phyloP scores from a whole-genome alignment of 2,888 invertebrate species.

The Cryptophagus acutangulus region DNA sequence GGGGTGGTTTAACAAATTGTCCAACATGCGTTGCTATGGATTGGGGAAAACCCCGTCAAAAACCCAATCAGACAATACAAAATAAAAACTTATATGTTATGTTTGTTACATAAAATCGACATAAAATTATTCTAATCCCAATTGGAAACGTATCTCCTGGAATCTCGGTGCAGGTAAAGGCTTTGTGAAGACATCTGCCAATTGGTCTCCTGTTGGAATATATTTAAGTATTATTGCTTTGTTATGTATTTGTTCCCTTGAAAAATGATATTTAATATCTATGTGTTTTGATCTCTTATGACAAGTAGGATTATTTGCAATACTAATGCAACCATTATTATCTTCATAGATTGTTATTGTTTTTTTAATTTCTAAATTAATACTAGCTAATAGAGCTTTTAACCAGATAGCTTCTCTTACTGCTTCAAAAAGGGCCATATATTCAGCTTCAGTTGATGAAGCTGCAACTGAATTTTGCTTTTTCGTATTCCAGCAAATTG shows the following conservation, averaged over 20 bases:
- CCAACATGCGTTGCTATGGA: not conserved
- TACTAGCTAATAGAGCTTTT: constrained; percentile 6
- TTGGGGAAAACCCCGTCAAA: not conserved
- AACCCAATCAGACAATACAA: not conserved
- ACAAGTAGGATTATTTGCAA: not conserved
- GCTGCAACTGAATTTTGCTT: constrained; percentile 8
- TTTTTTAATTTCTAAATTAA: constrained; percentile 1
- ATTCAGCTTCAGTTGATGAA: constrained; percentile 5
- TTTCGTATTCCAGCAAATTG: constrained; percentile 1
- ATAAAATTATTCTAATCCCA: constrained; percentile 3
- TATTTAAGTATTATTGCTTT: constrained; percentile 3
- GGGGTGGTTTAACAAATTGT: not conserved
- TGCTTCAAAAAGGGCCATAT: constrained; percentile 10
- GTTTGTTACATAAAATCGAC: not conserved
- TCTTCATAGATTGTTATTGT: constrained; percentile 8
- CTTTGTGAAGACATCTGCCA: constrained; percentile 4
- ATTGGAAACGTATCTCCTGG: not conserved
- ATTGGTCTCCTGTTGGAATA: constrained; percentile 3
- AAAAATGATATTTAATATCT: constrained; percentile 1
- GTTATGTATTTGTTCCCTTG: not conserved
- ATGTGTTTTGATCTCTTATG: too few relatives aligned
- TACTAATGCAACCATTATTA: constrained; percentile 1
- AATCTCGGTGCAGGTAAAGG: not conserved
- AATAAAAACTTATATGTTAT: not conserved
- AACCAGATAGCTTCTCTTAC: constrained; percentile 11